phyloP scores from a whole-genome alignment of 1,140 invertebrate genomes.

The Cecropterus lyciades region DNA sequence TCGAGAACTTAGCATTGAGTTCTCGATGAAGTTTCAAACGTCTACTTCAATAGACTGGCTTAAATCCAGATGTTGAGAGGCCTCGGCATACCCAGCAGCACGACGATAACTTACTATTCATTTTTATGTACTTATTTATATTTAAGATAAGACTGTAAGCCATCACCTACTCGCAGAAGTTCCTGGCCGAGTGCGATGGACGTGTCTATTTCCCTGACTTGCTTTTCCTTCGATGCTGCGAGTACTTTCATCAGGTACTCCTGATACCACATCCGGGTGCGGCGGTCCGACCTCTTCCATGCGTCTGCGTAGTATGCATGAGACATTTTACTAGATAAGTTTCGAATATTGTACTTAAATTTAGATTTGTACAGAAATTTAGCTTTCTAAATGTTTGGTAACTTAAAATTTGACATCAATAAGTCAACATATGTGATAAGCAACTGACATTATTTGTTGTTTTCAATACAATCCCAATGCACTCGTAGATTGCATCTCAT shows the following conservation, averaged over 20 bases:
- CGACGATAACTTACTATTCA: no score
- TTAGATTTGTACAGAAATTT: not conserved
- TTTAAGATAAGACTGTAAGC: no score
- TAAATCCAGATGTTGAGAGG: no score
- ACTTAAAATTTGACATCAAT: constrained; percentile 7
- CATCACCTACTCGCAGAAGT: constrained; percentile 48
- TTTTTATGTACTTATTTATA: no score
- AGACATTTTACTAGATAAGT: constrained; percentile 30
- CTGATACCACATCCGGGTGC: constrained; percentile 58
- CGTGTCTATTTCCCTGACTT: constrained; percentile 57
- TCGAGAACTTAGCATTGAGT: no score
- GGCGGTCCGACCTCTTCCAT: constrained; percentile 41
- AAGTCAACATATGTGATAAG: not conserved
- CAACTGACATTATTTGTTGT: not conserved
- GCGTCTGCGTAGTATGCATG: constrained; percentile 57
- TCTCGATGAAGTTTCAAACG: no score
- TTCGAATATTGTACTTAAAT: not conserved
- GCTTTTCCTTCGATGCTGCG: constrained; percentile 56
- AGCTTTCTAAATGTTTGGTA: not conserved
- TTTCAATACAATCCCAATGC: not conserved
- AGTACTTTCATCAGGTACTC: constrained; percentile 57
- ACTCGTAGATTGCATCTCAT: no score
- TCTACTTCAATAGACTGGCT: no score
- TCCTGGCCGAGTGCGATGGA: constrained; percentile 57
- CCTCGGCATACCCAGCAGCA: no score